Conservation (phyloP, 2,797 vertebrate genomes). For the Podarcis siculus region DNA sequence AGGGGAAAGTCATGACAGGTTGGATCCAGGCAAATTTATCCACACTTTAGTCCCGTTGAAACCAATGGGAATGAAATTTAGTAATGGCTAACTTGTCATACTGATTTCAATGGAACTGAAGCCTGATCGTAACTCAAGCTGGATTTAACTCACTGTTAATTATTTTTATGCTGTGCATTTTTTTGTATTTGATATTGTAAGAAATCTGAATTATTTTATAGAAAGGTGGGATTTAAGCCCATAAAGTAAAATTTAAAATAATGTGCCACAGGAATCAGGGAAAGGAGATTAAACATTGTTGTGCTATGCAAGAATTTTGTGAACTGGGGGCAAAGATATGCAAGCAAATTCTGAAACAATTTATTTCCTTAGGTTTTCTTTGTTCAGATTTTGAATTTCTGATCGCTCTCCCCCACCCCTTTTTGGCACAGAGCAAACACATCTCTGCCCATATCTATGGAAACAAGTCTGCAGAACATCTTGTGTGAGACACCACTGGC, state of each 20-base stretch:
- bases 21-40: no score
- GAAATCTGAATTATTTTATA: background rate
- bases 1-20: no score
- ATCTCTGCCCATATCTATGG: conserved; percentile 2
- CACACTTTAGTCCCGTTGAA: no score
- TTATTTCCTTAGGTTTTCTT: background rate
- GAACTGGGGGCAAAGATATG: background rate
- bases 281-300: background rate
- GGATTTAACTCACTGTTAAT: background rate
- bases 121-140: background rate
- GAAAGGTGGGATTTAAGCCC: background rate
- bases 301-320: background rate
- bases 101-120: background rate
- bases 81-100: background rate
- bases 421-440: background rate
- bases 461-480: conserved; percentile 13
- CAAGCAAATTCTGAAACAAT: background rate
- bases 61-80: no score
- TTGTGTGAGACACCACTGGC: conserved; percentile 3
- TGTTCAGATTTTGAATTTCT: background rate
- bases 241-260: background rate
- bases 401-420: background rate
- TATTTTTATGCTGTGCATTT: background rate
- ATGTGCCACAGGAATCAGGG: background rate
- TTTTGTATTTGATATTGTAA: background rate